Evolutionary conservation across 2,113 vertebrate genomes (phyloP).

Genomic region (Upupa epops): DNA sequence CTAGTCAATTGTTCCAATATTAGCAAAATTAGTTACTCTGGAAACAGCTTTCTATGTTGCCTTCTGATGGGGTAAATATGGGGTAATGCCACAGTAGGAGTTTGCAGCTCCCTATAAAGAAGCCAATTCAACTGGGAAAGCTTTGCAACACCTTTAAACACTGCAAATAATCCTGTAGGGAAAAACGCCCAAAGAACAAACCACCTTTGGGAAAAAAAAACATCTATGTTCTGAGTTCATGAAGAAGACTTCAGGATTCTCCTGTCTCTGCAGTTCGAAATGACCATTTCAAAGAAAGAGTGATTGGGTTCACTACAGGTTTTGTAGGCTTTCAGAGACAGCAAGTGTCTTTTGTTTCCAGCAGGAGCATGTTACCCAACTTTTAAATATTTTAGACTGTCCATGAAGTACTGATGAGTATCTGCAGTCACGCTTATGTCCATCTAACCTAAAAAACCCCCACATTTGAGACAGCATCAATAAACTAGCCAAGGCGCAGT

Average conservation of each 20-base stretch:
- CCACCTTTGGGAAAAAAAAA: neutral
- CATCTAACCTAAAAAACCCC: neutral
- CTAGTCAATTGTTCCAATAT: conserved; percentile 29
- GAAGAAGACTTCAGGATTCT: neutral
- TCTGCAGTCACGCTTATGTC: neutral
- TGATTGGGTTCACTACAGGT: neutral
- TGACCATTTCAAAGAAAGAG: neutral
- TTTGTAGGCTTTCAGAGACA: neutral
- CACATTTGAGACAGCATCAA: neutral
- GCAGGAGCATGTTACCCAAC: neutral
- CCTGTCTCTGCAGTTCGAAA: neutral
- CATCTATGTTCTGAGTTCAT: neutral
- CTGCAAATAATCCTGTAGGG: neutral
- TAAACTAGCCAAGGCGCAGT: neutral
- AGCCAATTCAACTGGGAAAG: neutral
- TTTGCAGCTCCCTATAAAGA: neutral
- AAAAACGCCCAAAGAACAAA: neutral
- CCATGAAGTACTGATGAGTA: neutral
- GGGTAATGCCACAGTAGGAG: neutral
- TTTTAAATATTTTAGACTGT: neutral
- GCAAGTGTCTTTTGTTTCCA: neutral
- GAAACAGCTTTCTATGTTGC: neutral
- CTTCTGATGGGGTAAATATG: neutral
- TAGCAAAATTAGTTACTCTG: neutral
- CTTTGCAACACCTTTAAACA: neutral